These are phyloP conservation scores for Macrochelys suwanniensis DNA, from an alignment of 2,797 vertebrate species.

Conservation along the genomic window DNA sequence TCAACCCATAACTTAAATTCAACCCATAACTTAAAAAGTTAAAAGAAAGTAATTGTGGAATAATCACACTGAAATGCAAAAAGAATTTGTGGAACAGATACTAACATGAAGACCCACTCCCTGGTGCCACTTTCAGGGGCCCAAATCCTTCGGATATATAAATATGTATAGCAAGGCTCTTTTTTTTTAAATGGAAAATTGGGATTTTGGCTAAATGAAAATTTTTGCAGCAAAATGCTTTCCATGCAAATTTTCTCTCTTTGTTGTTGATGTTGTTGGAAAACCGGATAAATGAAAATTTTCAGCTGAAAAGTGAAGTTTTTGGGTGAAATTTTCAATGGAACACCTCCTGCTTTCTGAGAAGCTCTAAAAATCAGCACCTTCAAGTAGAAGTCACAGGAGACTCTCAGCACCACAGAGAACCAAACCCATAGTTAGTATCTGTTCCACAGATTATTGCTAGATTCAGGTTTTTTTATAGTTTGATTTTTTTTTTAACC, in stretches of 20 bases:
- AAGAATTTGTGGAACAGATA: background rate
- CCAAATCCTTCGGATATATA: too few species aligned
- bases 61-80: background rate
- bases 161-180: too few species aligned
- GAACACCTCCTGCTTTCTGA: background rate
- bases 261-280: background rate
- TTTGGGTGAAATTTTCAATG: background rate
- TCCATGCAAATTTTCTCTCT: background rate
- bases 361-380: accelerated
- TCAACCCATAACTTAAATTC: background rate
- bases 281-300: background rate
- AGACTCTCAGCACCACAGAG: accelerated
- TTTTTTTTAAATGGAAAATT: too few species aligned
- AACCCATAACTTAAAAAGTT: background rate
- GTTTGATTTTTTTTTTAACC: background rate
- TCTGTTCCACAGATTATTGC: background rate
- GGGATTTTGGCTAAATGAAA: too few species aligned
- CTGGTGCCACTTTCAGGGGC: too few species aligned
- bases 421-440: background rate
- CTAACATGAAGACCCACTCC: background rate
- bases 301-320: background rate
- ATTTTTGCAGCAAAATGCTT: background rate
- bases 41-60: background rate
- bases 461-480: background rate
- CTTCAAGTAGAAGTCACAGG: accelerated